Percentiles rank a stretch among this genome's conserved stretches.
Evolutionary conservation across 2,113 vertebrate species (phyloP).

Genomic region (Gasterosteus aculeatus): DNA sequence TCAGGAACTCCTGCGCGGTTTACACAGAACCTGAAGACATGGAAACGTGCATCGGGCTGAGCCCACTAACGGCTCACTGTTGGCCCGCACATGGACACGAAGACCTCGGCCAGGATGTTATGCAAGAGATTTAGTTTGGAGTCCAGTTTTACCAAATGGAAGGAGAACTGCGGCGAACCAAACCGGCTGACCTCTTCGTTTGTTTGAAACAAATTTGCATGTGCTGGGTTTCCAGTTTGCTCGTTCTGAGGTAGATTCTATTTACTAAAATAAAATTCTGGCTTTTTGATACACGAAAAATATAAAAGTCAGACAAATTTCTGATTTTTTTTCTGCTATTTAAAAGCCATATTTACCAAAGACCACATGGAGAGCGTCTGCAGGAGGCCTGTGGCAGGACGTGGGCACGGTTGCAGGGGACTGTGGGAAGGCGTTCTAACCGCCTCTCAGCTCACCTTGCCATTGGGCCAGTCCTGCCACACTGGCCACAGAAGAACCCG

Average conservation of each 20-base stretch:
- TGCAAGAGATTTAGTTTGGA: conserved; percentile 44
- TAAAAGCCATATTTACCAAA: conserved; percentile 10
- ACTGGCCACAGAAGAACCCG: conserved; percentile 29
- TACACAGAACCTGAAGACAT: conserved; percentile 49
- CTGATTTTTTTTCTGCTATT: not conserved
- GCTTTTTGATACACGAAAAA: not conserved
- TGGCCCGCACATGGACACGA: conserved; percentile 33
- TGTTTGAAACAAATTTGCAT: conserved; percentile 1
- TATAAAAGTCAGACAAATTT: conserved; percentile 1
- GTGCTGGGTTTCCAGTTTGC: not conserved
- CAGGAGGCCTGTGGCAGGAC: conserved; percentile 52
- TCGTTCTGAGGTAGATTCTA: not conserved
- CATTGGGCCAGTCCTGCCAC: conserved; percentile 55
- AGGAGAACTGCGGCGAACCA: not conserved
- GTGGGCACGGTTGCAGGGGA: conserved; percentile 36
- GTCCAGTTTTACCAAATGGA: conserved; percentile 38
- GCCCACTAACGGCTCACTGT: conserved; percentile 46
- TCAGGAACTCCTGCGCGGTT: conserved; percentile 54
- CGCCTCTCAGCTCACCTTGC: conserved; percentile 51
- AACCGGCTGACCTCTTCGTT: conserved; percentile 14
- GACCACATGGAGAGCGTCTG: conserved; percentile 49
- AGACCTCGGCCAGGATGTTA: conserved; percentile 37
- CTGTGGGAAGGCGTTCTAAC: conserved; percentile 68
- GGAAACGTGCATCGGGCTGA: conserved; percentile 59
- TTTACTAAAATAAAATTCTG: not conserved